Evolutionary conservation across 53 echinoderm and acorn worm genomes (phyloP).

Genomic region (Paelopatides confundens): DNA sequence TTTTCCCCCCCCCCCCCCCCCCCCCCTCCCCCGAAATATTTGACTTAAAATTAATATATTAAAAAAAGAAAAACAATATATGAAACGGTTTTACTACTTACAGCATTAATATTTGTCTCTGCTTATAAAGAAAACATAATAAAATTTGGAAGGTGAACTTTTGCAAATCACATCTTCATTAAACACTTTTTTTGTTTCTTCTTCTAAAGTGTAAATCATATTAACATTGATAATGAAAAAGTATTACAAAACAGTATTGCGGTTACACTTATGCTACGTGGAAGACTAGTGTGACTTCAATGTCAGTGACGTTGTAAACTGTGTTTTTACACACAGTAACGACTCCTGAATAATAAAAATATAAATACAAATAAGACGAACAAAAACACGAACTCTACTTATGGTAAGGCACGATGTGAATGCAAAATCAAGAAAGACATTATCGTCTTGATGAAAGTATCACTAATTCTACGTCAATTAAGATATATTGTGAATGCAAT

Average conservation of each 20-base stretch:
- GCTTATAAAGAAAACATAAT: background rate
- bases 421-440: no score
- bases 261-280: background rate
- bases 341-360: background rate
- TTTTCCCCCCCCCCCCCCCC: no score
- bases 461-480: conserved; percentile 3
- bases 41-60: no score
- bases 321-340: background rate
- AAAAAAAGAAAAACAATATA: background rate
- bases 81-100: background rate
- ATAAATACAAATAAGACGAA: background rate
- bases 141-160: background rate
- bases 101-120: background rate
- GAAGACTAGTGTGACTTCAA: conserved; percentile 21
- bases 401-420: conserved; percentile 21
- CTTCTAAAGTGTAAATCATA: background rate
- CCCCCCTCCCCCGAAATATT: no score
- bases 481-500: conserved; percentile 33
- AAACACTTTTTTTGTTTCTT: background rate
- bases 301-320: conserved; percentile 25
- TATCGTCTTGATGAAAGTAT: no score
- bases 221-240: background rate
- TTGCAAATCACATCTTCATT: background rate
- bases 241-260: conserved; percentile 27
- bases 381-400: conserved; percentile 4